Percentiles rank a stretch among this genome's conserved stretches.
These are phyloP conservation scores for Mamestra configurata DNA, from an alignment of 1,140 invertebrate genomes.

Conservation along the genomic window DNA sequence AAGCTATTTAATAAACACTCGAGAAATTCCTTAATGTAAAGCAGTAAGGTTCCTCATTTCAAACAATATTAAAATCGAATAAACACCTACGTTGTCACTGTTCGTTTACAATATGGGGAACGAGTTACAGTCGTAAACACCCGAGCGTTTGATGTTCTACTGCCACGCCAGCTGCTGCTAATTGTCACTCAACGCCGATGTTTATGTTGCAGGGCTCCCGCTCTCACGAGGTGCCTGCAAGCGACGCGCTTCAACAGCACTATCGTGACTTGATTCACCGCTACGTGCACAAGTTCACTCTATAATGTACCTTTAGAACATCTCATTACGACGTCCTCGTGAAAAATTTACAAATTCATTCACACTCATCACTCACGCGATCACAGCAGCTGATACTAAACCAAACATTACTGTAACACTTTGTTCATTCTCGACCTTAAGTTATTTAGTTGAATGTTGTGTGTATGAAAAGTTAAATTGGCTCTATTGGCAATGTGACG, in stretches of 20 bases:
- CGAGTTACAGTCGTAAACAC: slow-evolving; percentile 54
- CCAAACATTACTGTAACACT: slow-evolving; percentile 48
- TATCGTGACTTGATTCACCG: slow-evolving; percentile 79
- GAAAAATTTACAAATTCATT: slow-evolving; percentile 59
- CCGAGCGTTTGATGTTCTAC: slow-evolving; percentile 60
- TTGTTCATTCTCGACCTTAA: slow-evolving; percentile 40
- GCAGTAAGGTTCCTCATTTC: slow-evolving; percentile 22
- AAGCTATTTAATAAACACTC: slow-evolving; percentile 24
- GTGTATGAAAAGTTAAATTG: slow-evolving; percentile 40
- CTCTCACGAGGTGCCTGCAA: slow-evolving; percentile 83
- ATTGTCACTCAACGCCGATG: slow-evolving; percentile 57
- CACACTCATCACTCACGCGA: slow-evolving; percentile 51
- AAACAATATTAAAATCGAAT: slow-evolving; percentile 40
- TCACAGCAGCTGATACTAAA: slow-evolving; percentile 64
- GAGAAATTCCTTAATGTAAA: not conserved
- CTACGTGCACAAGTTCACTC: slow-evolving; percentile 60
- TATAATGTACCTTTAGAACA: slow-evolving; percentile 72
- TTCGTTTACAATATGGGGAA: slow-evolving; percentile 28
- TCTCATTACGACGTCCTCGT: slow-evolving; percentile 68
- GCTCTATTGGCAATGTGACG: slow-evolving; percentile 56
- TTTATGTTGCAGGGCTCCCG: slow-evolving; percentile 82
- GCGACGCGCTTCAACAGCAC: slow-evolving; percentile 79
- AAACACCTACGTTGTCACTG: slow-evolving; percentile 36
- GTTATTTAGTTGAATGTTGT: slow-evolving; percentile 46
- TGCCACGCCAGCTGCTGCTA: slow-evolving; percentile 2